Conservation (phyloP, 2,888 invertebrate species). For the Meiosimyza decipiens region DNA sequence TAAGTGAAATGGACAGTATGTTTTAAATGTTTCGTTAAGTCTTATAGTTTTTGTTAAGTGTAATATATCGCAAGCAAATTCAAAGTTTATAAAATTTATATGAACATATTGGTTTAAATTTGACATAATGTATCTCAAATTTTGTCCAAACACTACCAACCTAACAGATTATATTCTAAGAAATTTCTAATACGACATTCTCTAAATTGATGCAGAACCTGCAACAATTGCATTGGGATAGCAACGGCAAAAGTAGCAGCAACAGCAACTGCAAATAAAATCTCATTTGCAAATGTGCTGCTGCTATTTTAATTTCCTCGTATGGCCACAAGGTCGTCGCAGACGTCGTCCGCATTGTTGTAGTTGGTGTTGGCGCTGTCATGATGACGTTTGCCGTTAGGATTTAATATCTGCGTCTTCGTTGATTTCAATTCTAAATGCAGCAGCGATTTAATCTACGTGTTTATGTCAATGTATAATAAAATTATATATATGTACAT, state of each 20-base stretch:
- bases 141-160: no score
- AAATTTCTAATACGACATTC: no score
- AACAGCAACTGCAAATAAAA: slow-evolving; percentile 1
- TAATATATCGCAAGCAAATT: no score
- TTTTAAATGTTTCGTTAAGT: no score
- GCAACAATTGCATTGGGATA: background rate
- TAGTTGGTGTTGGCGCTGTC: slow-evolving; percentile 29
- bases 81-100: no score
- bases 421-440: background rate
- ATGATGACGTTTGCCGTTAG: slow-evolving; percentile 37
- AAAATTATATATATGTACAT: slow-evolving; percentile 10
- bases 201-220: no score
- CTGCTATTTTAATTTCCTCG: slow-evolving; percentile 45
- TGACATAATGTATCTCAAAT: no score
- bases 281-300: slow-evolving; percentile 28
- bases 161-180: no score
- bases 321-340: slow-evolving; percentile 48
- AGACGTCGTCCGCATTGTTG: slow-evolving; percentile 35
- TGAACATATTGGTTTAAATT: no score
- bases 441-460: no score
- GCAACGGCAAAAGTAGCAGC: slow-evolving; percentile 11
- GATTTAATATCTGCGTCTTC: slow-evolving; percentile 17
- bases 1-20: no score
- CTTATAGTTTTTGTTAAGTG: no score
- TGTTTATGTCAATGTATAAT: background rate